Evolutionary conservation across 2,797 vertebrate genomes (phyloP), one percentile per base, ranked within the genome.

Genomic region (Microctenopoma lineatum): DNA sequence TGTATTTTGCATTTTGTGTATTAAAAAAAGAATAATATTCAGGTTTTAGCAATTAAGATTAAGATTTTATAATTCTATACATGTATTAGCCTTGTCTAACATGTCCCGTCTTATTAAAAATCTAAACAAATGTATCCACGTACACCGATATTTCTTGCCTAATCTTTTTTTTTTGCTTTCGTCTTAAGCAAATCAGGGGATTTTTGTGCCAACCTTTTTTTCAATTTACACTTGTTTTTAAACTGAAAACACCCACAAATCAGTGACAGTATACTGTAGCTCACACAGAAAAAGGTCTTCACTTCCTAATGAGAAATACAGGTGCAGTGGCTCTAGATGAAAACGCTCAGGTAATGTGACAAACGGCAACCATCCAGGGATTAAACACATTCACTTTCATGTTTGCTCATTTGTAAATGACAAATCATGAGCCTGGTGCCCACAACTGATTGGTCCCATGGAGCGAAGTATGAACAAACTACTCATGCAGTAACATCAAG

Each of bases 391-490:
- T n/a, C 54, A 67, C 48, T 60, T 54, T n/a, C 21, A 4, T 46
- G 71, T 50, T 14, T 39, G 56, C 51, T 62, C 21, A 21, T 41
- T 51, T 42, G 41, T 53, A 21, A 25, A 56, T 59, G 39, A 60
- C 18, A 11, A 21, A 45, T 12, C 11, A 14, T 25, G 58, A 79
- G 83, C 70, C 63, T 41, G 10, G 56, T 51, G 61, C 51, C 60
- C 58, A 16, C 70, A 50, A 36, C 65, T 60, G 75, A 84, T 87
- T 92, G 91, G 91, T 91, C 90, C 89, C 85, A 29, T 66, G 70
- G 70, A 83, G 79, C 59, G 27, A 76, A 60, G 70, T 63, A 69
- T 61, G 56, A 73, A 66, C 70, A 32, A 63, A 81, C 21, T 0
- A 62, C 51, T 82, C 82, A 86, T 87, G 86, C 84, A 85, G 54